A percentile compares a stretch with the other conserved stretches of the same genome.
These are phyloP conservation scores for Ectemnius continuus DNA, from an alignment of 2,888 invertebrate genomes.

Conservation along the genomic window DNA sequence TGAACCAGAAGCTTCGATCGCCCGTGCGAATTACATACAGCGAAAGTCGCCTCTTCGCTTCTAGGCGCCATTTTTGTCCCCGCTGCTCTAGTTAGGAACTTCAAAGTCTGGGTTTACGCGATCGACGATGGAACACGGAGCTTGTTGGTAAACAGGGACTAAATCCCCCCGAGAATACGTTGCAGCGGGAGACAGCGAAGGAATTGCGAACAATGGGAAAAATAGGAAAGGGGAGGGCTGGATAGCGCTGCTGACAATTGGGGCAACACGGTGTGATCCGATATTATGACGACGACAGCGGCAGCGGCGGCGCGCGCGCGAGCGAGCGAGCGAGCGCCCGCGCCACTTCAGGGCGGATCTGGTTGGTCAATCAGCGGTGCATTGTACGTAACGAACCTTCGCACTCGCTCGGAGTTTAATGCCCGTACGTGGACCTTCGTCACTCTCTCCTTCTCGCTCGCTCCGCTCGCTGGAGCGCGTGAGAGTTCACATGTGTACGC, in stretches of 20 bases:
- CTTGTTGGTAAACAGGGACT: background rate
- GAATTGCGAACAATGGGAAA: conserved; percentile 46
- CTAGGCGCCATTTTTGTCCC: background rate
- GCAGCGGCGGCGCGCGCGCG: conserved; percentile 4
- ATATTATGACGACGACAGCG: background rate
- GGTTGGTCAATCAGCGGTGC: conserved; percentile 71
- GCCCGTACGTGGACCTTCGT: conserved; percentile 63
- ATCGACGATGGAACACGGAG: background rate
- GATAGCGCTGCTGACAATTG: conserved; percentile 62
- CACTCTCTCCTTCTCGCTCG: too few species aligned
- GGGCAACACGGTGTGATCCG: conserved; percentile 43
- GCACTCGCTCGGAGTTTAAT: conserved; percentile 65
- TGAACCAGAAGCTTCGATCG: conserved; percentile 25
- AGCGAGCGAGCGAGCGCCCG: conserved; percentile 56
- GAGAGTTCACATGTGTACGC: conserved; percentile 51
- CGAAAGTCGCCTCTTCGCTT: background rate
- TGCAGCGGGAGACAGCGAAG: conserved; percentile 44
- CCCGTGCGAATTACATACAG: background rate
- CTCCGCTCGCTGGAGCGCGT: conserved; percentile 11
- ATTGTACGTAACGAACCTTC: conserved; percentile 72
- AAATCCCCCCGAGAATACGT: background rate
- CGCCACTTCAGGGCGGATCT: conserved; percentile 70
- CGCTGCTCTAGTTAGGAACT: background rate
- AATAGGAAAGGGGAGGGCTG: conserved; percentile 50
- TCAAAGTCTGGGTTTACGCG: background rate